Evolutionary conservation across 2,797 vertebrate genomes (phyloP).

Genomic region (Hoplostethus atlanticus): DNA sequence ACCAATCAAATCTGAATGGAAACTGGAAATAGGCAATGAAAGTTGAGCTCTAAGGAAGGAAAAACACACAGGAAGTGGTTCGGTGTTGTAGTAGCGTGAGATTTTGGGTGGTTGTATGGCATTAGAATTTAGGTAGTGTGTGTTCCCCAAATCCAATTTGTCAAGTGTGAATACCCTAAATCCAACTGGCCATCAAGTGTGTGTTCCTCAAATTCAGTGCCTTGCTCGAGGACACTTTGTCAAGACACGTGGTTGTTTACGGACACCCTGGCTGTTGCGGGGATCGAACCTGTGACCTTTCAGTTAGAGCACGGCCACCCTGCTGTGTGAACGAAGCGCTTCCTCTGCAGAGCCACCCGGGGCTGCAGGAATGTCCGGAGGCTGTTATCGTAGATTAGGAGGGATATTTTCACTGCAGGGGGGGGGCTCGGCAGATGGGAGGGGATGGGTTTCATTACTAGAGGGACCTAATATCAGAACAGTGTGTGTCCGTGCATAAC

Average conservation of each 20-base stretch:
- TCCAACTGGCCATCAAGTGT: no score
- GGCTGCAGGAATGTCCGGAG: constrained; percentile 62
- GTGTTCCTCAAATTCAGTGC: no score
- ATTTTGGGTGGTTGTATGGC: no score
- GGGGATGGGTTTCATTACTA: constrained; percentile 61
- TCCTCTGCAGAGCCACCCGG: not conserved
- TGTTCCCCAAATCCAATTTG: no score
- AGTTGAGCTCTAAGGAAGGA: no score
- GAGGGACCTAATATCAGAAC: constrained; percentile 55
- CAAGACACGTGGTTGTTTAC: constrained; percentile 10
- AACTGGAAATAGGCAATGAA: no score
- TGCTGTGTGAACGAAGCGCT: constrained; percentile 46
- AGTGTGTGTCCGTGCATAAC: constrained; percentile 30
- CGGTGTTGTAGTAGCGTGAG: no score
- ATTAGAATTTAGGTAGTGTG: no score
- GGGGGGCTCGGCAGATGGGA: constrained; percentile 59
- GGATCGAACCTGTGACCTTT: constrained; percentile 42
- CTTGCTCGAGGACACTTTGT: not conserved
- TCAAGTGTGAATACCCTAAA: no score
- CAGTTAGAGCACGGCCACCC: constrained; percentile 29
- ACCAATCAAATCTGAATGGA: no score
- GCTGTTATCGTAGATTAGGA: constrained; percentile 66
- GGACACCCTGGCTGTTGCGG: constrained; percentile 4
- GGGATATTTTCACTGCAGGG: constrained; percentile 66
- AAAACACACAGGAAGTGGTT: no score